Base-by-base conservation (phyloP, 30 jellyfish, hydroid and myxozoan genomes). In the Clytia hemisphaerica region DNA sequence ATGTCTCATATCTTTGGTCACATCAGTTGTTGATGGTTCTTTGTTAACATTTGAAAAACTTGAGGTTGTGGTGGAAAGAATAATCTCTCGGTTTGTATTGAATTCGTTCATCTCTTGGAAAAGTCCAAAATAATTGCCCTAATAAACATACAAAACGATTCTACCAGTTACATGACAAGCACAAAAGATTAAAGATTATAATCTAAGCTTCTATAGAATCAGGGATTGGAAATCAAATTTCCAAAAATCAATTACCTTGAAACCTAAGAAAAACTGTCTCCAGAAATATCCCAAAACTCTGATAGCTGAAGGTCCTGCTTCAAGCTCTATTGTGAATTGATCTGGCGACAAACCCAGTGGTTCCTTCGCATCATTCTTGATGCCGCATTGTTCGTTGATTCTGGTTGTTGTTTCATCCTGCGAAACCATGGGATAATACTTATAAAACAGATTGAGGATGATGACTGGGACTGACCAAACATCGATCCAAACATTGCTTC, bases 81-180 rank as follows among this genome's bases (percentile, higher is more conserved):
- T 57, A 21, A 24, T 67, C 26, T 27, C 59, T 22, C 71, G 21
- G 15, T 50, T 72, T 21, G 98, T 89, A 63, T 89, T 87, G 57
- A 89, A 89, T 44, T 89, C 98, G 3, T 72, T 48, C 57, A 93
- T 88, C 27, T 53, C 67, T 47, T 89, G 98, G 12, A 83, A 47
- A n/a, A 46, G 82, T 16, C 98, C 98, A 67, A 89, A 89, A 67
- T 89, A 89, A 47, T 89, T 82, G 63, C 81, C 95, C 98, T 89
- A 61, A 18, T 34, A 21, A 63, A 26, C 22, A 29, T 15, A 57
- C 2, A n/a, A 4, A 2, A 51, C 4, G 40, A 26, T 4, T 21
- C 4, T 21, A 30, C 70, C 36, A 0, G 22, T 6, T 63, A 6
- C 14, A 26, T 28, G 12, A 25, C 25, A 32, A 21, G 82, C 15